Percentiles rank a stretch among this genome's conserved stretches.
Evolutionary conservation across 2,797 vertebrate genomes (phyloP).

Genomic region (Hylomyscus alleni): DNA sequence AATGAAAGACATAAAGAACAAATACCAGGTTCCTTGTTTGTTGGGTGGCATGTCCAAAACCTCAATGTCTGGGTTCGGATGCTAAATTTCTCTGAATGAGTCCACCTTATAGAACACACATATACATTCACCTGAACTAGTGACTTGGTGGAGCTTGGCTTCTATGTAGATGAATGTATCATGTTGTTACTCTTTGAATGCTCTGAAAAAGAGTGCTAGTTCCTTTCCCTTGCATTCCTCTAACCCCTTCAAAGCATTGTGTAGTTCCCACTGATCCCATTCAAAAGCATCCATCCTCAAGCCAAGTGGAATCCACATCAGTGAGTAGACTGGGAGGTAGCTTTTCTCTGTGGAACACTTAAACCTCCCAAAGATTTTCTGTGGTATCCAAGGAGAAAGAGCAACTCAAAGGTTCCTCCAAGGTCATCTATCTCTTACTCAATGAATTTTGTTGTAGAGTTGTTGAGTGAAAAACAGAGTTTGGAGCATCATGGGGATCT

Average conservation of each 20-base stretch:
- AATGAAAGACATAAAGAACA: slow-evolving; percentile 17
- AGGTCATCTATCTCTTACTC: slow-evolving; percentile 48
- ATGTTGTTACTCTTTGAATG: slow-evolving; percentile 3
- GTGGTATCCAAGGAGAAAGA: slow-evolving; percentile 18
- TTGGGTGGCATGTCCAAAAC: not conserved
- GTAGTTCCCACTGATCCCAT: not conserved
- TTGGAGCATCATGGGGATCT: not conserved
- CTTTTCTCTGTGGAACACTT: slow-evolving; percentile 2
- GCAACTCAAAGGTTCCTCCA: slow-evolving; percentile 15
- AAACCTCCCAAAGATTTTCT: slow-evolving; percentile 13
- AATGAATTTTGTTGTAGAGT: slow-evolving; percentile 5
- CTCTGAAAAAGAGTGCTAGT: not conserved
- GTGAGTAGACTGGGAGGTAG: not conserved
- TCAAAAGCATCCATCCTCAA: slow-evolving; percentile 53
- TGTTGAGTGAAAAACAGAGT: slow-evolving; percentile 39
- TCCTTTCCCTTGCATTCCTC: slow-evolving; percentile 24
- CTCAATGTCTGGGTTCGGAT: slow-evolving; percentile 45
- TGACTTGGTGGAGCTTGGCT: slow-evolving; percentile 5
- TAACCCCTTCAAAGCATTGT: slow-evolving; percentile 16
- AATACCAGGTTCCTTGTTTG: slow-evolving; percentile 14
- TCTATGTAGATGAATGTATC: slow-evolving; percentile 38
- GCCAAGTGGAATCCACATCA: not conserved
- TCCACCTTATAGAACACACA: not conserved
- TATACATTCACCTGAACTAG: not conserved
- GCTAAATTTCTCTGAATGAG: slow-evolving; percentile 40